Base-by-base conservation (phyloP, 2,888 invertebrate genomes). In the Xylocampa areola region DNA sequence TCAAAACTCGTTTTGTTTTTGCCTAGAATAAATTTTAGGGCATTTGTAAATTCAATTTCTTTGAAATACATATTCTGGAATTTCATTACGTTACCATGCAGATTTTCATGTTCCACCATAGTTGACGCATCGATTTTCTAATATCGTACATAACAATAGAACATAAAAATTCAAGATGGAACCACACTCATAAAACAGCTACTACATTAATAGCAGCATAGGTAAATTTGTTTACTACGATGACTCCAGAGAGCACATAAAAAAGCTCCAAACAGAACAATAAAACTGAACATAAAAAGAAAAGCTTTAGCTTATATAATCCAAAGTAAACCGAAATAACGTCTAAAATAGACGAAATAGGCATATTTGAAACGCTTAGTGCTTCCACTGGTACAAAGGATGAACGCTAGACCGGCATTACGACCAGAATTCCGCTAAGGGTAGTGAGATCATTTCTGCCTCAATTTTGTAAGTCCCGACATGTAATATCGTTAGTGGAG, bases 201-300 rank as follows among this genome's bases (percentile, higher is more conserved):
- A 7, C 14, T 19, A 37, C 2, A 21, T 25, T 61, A 37, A 52
- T 40, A 51, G 16, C 19, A 40, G 32, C 33, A 44, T 44, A 48
- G n/a, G 48, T 36, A 54, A 40, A 47, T 66, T 51, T 72, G 51
- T 60, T 60, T 59, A 68, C 68, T 37, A 47, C 43, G n/a, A 32
- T 48, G 41, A 30, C 52, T 51, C 13, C 44, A 53, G 47, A 66
- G 60, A 45, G 60, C 48, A 37, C 41, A 67, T 68, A 41, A 59
- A 68, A n/a, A 66, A 43, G 40, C 37, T 44, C 35, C 36, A 60
- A 52, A 55, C 61, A 47, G 23, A 65, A 51, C 40, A 52, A 57
- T 70, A 51, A 70, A 70, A 50, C 6, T 14, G 7, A n/a, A 21
- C 14, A 41, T 63, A 53, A 69, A 68, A 64, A 62, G 14, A 0